Evolutionary conservation across 2,797 vertebrate genomes (phyloP).

Genomic region (Acropternis orthonyx): DNA sequence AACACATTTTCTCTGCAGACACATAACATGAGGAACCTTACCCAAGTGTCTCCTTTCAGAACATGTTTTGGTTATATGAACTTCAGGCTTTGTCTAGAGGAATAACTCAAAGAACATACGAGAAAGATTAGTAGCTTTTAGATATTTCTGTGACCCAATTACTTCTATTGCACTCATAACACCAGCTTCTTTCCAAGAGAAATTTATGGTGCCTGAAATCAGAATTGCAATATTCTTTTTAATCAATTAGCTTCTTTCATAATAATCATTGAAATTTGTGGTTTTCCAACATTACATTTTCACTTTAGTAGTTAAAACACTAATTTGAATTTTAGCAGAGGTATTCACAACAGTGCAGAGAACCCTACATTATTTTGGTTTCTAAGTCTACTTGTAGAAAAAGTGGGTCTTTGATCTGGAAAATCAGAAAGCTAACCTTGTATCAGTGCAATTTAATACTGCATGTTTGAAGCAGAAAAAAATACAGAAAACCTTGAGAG

Average conservation of each 20-base stretch:
- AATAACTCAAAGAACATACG: background rate
- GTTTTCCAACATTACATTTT: background rate
- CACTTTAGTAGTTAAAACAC: background rate
- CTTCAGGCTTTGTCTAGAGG: background rate
- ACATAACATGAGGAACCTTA: background rate
- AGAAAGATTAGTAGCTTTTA: background rate
- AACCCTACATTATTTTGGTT: background rate
- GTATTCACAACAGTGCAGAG: background rate
- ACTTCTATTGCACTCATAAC: background rate
- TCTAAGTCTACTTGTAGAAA: background rate
- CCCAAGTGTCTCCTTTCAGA: background rate
- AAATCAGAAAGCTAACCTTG: conserved; percentile 5
- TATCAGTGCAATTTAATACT: background rate
- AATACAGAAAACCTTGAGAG: background rate
- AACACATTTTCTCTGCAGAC: background rate
- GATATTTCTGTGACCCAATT: background rate
- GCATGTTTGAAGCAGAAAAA: background rate
- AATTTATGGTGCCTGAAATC: background rate
- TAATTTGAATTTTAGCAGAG: background rate
- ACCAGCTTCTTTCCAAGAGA: background rate
- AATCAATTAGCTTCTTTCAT: background rate
- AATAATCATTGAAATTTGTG: background rate
- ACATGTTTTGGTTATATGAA: background rate
- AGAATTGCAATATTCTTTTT: background rate
- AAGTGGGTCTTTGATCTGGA: background rate